Percentiles rank a stretch among this genome's conserved stretches.
These are phyloP conservation scores for Larimichthys polyactis DNA, from an alignment of 2,113 vertebrate species.

Conservation along the genomic window DNA sequence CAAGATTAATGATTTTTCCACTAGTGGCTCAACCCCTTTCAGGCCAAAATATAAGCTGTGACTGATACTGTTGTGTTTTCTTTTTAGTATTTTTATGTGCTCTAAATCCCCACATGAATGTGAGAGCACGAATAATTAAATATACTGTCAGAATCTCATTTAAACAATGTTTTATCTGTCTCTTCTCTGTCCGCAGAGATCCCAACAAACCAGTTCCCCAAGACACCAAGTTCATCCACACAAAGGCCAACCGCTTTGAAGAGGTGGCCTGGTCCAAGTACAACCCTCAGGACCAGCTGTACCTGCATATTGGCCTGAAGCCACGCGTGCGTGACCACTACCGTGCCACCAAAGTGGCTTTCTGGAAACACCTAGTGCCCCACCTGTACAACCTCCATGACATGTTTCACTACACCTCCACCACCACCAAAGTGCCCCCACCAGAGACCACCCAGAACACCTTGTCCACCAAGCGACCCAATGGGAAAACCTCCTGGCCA, in stretches of 20 bases:
- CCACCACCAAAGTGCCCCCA: conserved; percentile 97
- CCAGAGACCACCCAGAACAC: conserved; percentile 96
- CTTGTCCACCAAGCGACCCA: conserved; percentile 93
- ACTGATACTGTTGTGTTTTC: conserved; percentile 22
- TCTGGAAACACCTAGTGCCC: conserved; percentile 99
- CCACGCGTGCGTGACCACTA: conserved; percentile 98
- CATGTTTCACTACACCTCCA: conserved; percentile 99
- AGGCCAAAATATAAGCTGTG: conserved; percentile 31
- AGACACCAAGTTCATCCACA: conserved; percentile 99
- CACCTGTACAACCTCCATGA: conserved; percentile 98
- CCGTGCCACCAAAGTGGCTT: conserved; percentile 98
- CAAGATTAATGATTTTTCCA: conserved; percentile 42
- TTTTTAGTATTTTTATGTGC: conserved; percentile 19
- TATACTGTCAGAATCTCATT: conserved; percentile 38
- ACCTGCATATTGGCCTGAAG: conserved; percentile 98
- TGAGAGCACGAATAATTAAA: conserved; percentile 47
- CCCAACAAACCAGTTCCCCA: conserved; percentile 99
- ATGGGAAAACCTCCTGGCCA: conserved; percentile 90
- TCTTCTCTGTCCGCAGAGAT: conserved; percentile 85
- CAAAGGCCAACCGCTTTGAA: conserved; percentile 98
- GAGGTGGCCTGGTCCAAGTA: conserved; percentile 99
- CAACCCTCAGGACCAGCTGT: conserved; percentile 97
- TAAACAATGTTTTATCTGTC: conserved; percentile 27
- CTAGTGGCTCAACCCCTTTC: conserved; percentile 26
- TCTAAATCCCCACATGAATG: conserved; percentile 18